A percentile compares a stretch with the other conserved stretches of the same genome.
These are phyloP conservation scores for Botia almorhae DNA, from an alignment of 2,797 vertebrate species.

Conservation along the genomic window DNA sequence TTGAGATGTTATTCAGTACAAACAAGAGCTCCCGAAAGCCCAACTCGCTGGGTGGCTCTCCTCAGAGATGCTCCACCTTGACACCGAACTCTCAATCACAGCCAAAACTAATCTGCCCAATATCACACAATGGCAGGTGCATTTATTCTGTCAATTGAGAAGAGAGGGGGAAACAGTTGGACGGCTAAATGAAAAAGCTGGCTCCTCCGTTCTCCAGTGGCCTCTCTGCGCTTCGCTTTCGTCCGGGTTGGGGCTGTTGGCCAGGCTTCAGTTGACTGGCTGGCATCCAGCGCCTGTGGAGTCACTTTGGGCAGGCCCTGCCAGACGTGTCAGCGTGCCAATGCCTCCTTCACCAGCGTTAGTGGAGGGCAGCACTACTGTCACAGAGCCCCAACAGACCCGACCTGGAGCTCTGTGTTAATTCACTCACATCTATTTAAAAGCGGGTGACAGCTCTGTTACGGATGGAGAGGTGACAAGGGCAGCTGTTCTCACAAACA, in stretches of 20 bases:
- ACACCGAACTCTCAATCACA: constrained; percentile 68
- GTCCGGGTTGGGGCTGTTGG: constrained; percentile 77
- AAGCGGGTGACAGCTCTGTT: constrained; percentile 84
- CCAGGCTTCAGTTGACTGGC: constrained; percentile 88
- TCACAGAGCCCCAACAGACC: constrained; percentile 74
- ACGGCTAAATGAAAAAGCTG: constrained; percentile 91
- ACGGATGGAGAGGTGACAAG: constrained; percentile 69
- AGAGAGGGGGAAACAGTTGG: constrained; percentile 73
- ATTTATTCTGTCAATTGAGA: constrained; percentile 98
- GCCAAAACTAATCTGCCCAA: constrained; percentile 90
- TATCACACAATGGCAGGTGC: constrained; percentile 92
- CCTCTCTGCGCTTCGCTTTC: constrained; percentile 64
- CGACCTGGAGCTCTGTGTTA: constrained; percentile 76
- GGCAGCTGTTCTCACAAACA: constrained; percentile 65
- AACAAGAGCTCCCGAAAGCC: constrained; percentile 74
- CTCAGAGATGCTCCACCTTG: constrained; percentile 83
- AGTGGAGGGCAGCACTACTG: constrained; percentile 75
- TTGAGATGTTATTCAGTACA: constrained; percentile 48
- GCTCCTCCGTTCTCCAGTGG: constrained; percentile 83
- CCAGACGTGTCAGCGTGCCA: constrained; percentile 70
- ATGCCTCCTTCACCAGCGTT: constrained; percentile 74
- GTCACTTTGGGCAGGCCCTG: constrained; percentile 84
- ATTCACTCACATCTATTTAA: constrained; percentile 86
- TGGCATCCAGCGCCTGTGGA: constrained; percentile 86
- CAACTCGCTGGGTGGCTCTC: constrained; percentile 68